Evolutionary conservation across 2,797 vertebrate species (phyloP), one percentile per base, ranked within the genome.

Genomic region (Mormyrops boulengeri): DNA sequence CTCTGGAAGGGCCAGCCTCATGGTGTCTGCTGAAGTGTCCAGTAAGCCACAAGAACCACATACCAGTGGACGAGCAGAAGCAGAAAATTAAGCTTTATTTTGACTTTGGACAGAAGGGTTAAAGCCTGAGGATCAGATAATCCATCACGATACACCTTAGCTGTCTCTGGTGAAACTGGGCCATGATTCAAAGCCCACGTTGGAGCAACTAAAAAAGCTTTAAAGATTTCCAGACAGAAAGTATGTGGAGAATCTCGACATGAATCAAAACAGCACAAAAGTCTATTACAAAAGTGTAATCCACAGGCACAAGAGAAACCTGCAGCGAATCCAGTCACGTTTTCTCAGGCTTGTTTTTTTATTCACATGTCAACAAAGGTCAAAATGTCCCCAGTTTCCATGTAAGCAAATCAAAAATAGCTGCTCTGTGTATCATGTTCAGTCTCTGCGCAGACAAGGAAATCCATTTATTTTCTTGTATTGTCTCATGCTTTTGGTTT

Each of bases 211-310:
- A 3, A 22, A 47, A 85, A 85, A 73, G 41, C 11, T 84, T 57
- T 57, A 19, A 52, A 50, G 60, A 57, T 53, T 55, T 53, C 89
- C 57, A 60, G 73, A 44, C 53, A 66, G n/a, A 47, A 85, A 62
- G 41, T 60, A 49, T 30, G 84, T 26, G 52, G 60, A 47, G 60
- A 89, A 89, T 86, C 38, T 66, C 38, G 38, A 38, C 41, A 86
- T 49, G 84, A 17, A 69, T 86, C 89, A 89, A 88, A 85, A 60
- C 22, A 7, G 57, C 49, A 82, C 60, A 86, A 89, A 86, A 62
- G 47, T 41, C 80, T 49, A 30, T 85, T 50, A 4, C 47, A 14
- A 52, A 30, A 49, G 19, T 84, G 41, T 22, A 34, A 26, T 2
- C n/a, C 82, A 26, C 11, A 22, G 44, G 4, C 82, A 5, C 22